A percentile compares a stretch with the other conserved stretches of the same genome.
Conservation (phyloP, 2,888 invertebrate genomes). For the Schizaphis graminum region DNA sequence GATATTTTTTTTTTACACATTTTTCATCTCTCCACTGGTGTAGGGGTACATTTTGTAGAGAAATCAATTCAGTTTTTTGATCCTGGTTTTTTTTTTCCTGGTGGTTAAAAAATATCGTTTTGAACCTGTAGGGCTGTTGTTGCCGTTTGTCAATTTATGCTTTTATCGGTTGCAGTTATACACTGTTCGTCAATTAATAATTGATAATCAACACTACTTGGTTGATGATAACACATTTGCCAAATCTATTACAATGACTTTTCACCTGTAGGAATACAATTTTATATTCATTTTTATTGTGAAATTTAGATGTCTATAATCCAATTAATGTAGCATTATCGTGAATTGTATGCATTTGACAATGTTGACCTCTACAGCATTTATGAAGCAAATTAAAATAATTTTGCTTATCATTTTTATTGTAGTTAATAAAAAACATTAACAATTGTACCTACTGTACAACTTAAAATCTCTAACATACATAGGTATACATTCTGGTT, state of each 20-base stretch:
- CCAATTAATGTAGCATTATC: constrained; percentile 5
- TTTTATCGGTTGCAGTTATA: neutral
- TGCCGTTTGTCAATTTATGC: neutral
- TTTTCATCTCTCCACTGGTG: neutral
- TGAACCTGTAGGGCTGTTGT: neutral
- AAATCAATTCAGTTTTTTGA: neutral
- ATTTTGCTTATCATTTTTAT: constrained; percentile 6
- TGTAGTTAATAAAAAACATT: neutral
- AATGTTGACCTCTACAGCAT: constrained; percentile 46
- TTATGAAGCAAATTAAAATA: constrained; percentile 18
- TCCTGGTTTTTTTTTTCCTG: too few relatives aligned
- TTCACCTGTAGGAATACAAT: neutral
- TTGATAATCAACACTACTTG: neutral
- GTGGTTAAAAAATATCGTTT: neutral
- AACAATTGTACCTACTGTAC: neutral
- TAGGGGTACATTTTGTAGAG: neutral
- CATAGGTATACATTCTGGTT: neutral
- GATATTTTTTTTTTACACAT: neutral
- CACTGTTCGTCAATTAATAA: neutral
- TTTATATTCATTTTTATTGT: neutral
- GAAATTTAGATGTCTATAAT: neutral
- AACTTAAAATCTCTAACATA: neutral
- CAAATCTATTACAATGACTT: neutral
- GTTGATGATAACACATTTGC: neutral
- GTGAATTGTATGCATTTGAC: neutral